These are phyloP conservation scores for Empidonax alnorum DNA, from an alignment of 2,113 vertebrate genomes.

Conservation along the genomic window DNA sequence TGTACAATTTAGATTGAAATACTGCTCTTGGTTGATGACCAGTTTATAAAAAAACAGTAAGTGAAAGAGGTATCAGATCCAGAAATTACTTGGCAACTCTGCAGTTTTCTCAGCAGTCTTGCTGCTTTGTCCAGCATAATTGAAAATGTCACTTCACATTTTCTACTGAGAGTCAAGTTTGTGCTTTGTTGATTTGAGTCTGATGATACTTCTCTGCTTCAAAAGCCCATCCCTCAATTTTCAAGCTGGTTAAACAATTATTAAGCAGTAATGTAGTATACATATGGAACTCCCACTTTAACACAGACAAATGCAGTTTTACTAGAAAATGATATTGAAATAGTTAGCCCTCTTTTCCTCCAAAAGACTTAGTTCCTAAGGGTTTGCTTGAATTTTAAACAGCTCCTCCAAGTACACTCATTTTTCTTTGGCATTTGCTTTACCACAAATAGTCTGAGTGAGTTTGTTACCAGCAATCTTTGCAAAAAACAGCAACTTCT, in stretches of 20 bases:
- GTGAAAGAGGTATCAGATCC: neutral
- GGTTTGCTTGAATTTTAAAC: conserved; percentile 33
- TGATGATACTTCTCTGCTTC: neutral
- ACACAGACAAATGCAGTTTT: neutral
- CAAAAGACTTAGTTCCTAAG: neutral
- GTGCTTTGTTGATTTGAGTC: neutral
- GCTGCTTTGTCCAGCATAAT: neutral
- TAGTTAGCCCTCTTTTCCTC: neutral
- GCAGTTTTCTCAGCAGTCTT: conserved; percentile 20
- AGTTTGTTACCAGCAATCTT: neutral
- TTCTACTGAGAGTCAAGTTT: neutral
- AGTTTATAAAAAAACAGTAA: neutral
- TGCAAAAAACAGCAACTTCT: neutral
- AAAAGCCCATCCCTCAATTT: neutral
- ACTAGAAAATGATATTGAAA: neutral
- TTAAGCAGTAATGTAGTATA: neutral
- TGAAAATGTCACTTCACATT: conserved; percentile 20
- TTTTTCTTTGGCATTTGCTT: conserved; percentile 15
- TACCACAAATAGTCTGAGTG: neutral
- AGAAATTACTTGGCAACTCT: conserved; percentile 31
- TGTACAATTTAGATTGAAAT: neutral
- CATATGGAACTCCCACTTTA: neutral
- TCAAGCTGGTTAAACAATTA: neutral
- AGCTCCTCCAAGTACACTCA: neutral
- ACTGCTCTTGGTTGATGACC: neutral